These are phyloP conservation scores for Pangasianodon gigas DNA, from an alignment of 2,113 vertebrate genomes.

Conservation along the genomic window DNA sequence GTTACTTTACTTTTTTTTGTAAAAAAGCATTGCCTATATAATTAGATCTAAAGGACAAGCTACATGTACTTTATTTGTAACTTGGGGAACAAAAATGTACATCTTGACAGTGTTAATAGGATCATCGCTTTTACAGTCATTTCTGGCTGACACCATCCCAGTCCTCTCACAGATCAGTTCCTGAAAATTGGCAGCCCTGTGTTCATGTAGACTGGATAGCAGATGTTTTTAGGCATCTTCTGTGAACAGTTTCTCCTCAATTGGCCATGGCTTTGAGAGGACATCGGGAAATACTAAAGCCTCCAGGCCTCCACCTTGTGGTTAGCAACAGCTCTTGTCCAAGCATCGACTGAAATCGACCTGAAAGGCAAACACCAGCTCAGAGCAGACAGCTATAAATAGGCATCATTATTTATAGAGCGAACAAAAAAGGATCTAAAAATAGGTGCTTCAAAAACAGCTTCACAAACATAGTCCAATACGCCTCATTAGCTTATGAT, in stretches of 20 bases:
- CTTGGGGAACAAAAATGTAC: background rate
- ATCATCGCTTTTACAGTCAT: slow-evolving; percentile 19
- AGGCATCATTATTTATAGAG: slow-evolving; percentile 72
- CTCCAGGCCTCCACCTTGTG: slow-evolving; percentile 75
- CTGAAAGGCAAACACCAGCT: slow-evolving; percentile 69
- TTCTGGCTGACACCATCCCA: slow-evolving; percentile 16
- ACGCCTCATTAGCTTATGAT: slow-evolving; percentile 55
- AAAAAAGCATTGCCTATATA: background rate
- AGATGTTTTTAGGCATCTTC: slow-evolving; percentile 35
- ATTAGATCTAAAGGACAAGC: background rate
- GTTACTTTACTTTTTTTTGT: background rate
- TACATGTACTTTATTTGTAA: background rate
- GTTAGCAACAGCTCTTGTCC: slow-evolving; percentile 62
- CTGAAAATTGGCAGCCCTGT: slow-evolving; percentile 26
- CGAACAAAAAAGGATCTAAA: slow-evolving; percentile 58
- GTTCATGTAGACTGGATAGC: slow-evolving; percentile 37
- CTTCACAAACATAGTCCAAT: slow-evolving; percentile 49
- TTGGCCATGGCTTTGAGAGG: slow-evolving; percentile 30
- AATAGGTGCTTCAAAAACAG: slow-evolving; percentile 47
- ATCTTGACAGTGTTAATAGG: slow-evolving; percentile 6
- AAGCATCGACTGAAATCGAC: slow-evolving; percentile 66
- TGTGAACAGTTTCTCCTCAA: slow-evolving; percentile 32
- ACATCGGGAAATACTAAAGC: slow-evolving; percentile 53
- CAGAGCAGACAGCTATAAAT: slow-evolving; percentile 66
- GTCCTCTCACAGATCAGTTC: slow-evolving; percentile 25